Conservation (phyloP, 2,113 vertebrate species). For the Elanus axillaris region DNA sequence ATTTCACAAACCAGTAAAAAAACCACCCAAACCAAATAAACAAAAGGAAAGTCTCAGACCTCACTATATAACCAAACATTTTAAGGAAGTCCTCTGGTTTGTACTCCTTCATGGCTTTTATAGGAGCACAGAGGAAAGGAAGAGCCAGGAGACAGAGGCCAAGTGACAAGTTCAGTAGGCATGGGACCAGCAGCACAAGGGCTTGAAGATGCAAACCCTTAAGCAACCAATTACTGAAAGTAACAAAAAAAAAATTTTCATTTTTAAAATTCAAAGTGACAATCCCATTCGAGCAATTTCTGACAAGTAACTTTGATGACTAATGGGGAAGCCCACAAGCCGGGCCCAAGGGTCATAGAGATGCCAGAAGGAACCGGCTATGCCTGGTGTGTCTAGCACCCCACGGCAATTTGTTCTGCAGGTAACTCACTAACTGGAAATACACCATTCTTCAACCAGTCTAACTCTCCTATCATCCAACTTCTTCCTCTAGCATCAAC, state of each 20-base stretch:
- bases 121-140: not conserved
- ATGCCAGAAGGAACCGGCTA: accelerated
- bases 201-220: not conserved
- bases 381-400: not conserved
- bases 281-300: not conserved
- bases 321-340: not conserved
- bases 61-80: not conserved
- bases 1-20: not conserved
- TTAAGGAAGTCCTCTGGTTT: accelerated
- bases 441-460: not conserved
- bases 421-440: not conserved
- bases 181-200: accelerated
- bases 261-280: not conserved
- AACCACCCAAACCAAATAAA: not conserved
- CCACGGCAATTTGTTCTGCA: accelerated
- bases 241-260: not conserved
- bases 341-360: not conserved
- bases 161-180: not conserved
- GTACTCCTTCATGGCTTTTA: not conserved
- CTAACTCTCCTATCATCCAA: not conserved
- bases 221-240: not conserved
- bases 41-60: not conserved
- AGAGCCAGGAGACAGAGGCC: not conserved
- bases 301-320: not conserved
- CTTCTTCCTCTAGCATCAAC: not conserved